A percentile compares a stretch with the other conserved stretches of the same genome.
Conservation (phyloP, 1,140 invertebrate genomes). For the Lasioglossum albipes region DNA sequence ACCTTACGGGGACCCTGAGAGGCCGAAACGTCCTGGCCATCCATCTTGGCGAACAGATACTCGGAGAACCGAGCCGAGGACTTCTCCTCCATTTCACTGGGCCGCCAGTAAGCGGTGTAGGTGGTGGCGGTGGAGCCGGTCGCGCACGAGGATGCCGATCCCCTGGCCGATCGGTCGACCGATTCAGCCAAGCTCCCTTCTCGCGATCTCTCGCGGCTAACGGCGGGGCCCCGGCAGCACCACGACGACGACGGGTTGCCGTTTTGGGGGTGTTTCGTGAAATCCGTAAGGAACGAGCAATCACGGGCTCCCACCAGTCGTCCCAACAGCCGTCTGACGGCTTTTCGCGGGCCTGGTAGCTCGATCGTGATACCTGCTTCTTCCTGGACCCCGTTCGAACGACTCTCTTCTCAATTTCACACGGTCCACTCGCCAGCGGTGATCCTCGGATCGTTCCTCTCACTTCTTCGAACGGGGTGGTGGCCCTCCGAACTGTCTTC, state of each 20-base stretch:
- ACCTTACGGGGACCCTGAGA: slow-evolving; percentile 83
- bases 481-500: too few species aligned
- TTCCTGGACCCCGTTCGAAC: slow-evolving; percentile 15
- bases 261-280: slow-evolving; percentile 79
- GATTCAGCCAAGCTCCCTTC: slow-evolving; percentile 72
- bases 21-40: slow-evolving; percentile 81
- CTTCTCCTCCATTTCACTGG: slow-evolving; percentile 78
- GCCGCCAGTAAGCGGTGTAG: slow-evolving; percentile 63
- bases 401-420: not conserved
- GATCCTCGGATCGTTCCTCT: too few species aligned
- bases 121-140: slow-evolving; percentile 53
- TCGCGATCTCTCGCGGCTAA: slow-evolving; percentile 77
- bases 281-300: slow-evolving; percentile 77
- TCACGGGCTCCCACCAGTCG: slow-evolving; percentile 74
- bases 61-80: slow-evolving; percentile 84
- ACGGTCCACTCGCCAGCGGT: not conserved
- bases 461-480: not conserved
- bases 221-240: slow-evolving; percentile 78
- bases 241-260: slow-evolving; percentile 79
- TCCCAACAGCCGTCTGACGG: slow-evolving; percentile 70
- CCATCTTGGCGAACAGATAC: slow-evolving; percentile 89
- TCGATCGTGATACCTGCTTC: slow-evolving; percentile 73
- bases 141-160: slow-evolving; percentile 58
- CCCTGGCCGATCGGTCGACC: slow-evolving; percentile 55
- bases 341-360: slow-evolving; percentile 70